Conservation (phyloP, 2,888 invertebrate species). For the Meganola albula region DNA sequence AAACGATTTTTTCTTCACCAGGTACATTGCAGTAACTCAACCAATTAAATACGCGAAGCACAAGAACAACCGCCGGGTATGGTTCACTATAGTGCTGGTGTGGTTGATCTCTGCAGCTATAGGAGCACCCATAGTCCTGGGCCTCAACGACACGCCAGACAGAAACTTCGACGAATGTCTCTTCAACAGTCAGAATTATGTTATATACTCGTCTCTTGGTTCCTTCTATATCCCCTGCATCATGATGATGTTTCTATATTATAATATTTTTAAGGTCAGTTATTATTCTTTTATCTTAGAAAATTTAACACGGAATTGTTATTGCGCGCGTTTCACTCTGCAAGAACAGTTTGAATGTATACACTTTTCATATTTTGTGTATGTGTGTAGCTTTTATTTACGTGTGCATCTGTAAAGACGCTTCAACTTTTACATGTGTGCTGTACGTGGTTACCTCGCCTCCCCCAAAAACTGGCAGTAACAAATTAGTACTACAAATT, state of each 20-base stretch:
- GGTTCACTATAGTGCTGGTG: constrained; percentile 95
- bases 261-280: constrained; percentile 96
- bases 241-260: constrained; percentile 98
- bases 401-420: too few species aligned
- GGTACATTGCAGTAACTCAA: constrained; percentile 99
- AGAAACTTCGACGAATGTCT: constrained; percentile 90
- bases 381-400: too few species aligned
- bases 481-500: too few species aligned
- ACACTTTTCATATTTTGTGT: too few species aligned
- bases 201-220: constrained; percentile 97
- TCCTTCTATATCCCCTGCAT: constrained; percentile 99
- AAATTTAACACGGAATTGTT: too few species aligned
- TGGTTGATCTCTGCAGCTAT: constrained; percentile 96
- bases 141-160: constrained; percentile 95
- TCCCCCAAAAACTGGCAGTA: too few species aligned
- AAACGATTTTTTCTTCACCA: constrained; percentile 56
- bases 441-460: too few species aligned
- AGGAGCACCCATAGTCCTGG: constrained; percentile 96
- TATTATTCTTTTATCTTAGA: too few species aligned
- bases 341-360: too few species aligned
- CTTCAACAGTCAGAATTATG: constrained; percentile 98
- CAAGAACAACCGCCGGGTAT: constrained; percentile 96
- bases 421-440: too few species aligned
- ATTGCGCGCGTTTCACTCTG: too few species aligned
- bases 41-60: constrained; percentile 99